Base-by-base conservation (phyloP, 2,113 vertebrate genomes). In the Romanogobio albipinnatus region DNA sequence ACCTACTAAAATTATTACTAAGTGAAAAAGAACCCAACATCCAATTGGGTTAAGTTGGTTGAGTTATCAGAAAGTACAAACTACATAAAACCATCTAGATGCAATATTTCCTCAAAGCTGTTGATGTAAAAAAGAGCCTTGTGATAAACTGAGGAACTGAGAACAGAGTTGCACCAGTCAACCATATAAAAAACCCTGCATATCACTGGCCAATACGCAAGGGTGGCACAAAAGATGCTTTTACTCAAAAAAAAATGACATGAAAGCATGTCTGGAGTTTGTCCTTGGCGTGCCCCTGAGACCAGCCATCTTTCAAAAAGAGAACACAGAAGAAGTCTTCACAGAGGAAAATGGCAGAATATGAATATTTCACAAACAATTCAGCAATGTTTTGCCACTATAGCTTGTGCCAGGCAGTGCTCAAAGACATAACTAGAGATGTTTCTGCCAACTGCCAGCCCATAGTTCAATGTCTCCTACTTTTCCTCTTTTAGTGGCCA, bases 251-350 rank as follows among this genome's bases (percentile, higher is more conserved):
- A 77, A 47, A n/a, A 79, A 79, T 14, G 2, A 22, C 45, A 81
- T 81, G 24, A 81, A 81, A 81, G 79, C 26, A 49, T 68, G 79
- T 81, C 61, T 81, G 61, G 61, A n/a, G 78, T 66, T 51, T 81
- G 61, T 81, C 61, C 79, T 81, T 81, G 77, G 47, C 4, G n/a
- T 62, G 11, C 39, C 58, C 39, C 58, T 47, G 45, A 62, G 77
- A 80, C n/a, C 39, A 66, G 61, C 10, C 26, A 66, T 68, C 5
- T 68, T 81, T 81, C 17, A 81, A 68, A 51, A 33, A 68, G 45
- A 68, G 14, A 68, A 81, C 39, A 64, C n/a, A 81, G 43, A 64
- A 39, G 15, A n/a, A 17, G 24, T 29, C 8, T 73, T 76, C 14
- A 76, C 24, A 53, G 3, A 53, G 6, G 8, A 76, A 17, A 76